Evolutionary conservation across 2,797 vertebrate genomes (phyloP), one percentile per base, ranked within the genome.

Genomic region (Strix occidentalis): DNA sequence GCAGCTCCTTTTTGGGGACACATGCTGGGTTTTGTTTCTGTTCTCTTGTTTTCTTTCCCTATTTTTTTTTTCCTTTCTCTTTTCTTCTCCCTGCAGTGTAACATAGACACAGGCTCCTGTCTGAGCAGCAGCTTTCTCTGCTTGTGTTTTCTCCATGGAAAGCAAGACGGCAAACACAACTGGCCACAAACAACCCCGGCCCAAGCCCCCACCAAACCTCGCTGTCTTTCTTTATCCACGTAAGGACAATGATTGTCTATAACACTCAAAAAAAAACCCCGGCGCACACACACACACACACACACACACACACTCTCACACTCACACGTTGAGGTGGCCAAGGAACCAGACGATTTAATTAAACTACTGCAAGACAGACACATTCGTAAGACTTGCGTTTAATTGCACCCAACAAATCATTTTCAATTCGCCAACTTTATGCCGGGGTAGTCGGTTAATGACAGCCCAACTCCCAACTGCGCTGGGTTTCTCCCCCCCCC

Each of bases 381-480:
- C 93, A 19, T 86, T 79, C 58, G 79, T 60, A 69, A 93, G 75
- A 35, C 87, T 84, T 16, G 93, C 58, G 5, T 93, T 93, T 93
- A 91, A 93, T 96, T 96, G 65, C 85, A 77, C 46, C 78, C 85
- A 61, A 95, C 88, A 95, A 93, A 96, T 93, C 90, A 96, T 90
- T 77, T 48, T 17, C 92, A 43, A 89, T 72, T 89, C 70, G 25
- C 89, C 93, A 80, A 81, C 76, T 84, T 71, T 84, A 51, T 54
- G 33, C 87, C 45, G 43, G 86, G 74, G 54, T 19, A 41, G 60
- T 33, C 37, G 12, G 20, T 64, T 80, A 31, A 16, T 37, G 74
- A 85, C 87, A 87, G 45, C 75, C 92, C 81, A 70, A 21, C 65
- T 84, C 75, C 91, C 82, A 71, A 33, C 87, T 12, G 85, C 23